Conservation (phyloP, 2,113 vertebrate genomes). For the Pseudopodoces humilis region DNA sequence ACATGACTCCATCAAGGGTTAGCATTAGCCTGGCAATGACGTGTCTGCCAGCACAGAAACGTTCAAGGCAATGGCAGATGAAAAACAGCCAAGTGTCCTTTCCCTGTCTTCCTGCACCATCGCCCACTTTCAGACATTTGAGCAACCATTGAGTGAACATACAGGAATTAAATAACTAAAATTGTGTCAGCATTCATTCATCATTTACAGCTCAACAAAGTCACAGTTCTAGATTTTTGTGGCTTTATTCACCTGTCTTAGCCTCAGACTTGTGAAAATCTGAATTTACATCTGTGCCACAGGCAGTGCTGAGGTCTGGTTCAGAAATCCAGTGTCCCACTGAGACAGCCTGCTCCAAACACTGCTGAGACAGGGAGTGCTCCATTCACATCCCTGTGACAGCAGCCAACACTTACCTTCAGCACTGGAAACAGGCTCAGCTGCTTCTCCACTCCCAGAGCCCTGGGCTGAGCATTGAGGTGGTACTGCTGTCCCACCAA, state of each 20-base stretch:
- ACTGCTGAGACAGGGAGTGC: not conserved
- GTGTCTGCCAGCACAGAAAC: fast-evolving
- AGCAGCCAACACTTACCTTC: not conserved
- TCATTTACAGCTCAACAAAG: not conserved
- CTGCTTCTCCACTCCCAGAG: not conserved
- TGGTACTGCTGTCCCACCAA: not conserved
- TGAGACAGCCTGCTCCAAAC: not conserved
- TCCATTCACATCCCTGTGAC: not conserved
- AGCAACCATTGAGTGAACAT: not conserved
- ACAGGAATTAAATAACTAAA: not conserved
- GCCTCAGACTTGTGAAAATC: not conserved
- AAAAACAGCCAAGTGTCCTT: not conserved
- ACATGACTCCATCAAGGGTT: not conserved
- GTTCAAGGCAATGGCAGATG: not conserved
- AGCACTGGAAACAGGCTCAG: not conserved
- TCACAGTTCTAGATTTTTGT: not conserved
- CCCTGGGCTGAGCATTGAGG: not conserved
- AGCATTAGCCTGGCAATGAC: not conserved
- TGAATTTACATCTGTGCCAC: not conserved
- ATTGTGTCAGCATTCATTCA: not conserved
- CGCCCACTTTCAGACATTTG: not conserved
- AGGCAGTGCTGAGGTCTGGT: not conserved
- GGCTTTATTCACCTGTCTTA: not conserved
- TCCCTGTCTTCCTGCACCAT: not conserved
- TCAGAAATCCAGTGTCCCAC: fast-evolving